phyloP scores from a whole-genome alignment of 64 coral and sea anemone genomes.

The Actinia equina region DNA sequence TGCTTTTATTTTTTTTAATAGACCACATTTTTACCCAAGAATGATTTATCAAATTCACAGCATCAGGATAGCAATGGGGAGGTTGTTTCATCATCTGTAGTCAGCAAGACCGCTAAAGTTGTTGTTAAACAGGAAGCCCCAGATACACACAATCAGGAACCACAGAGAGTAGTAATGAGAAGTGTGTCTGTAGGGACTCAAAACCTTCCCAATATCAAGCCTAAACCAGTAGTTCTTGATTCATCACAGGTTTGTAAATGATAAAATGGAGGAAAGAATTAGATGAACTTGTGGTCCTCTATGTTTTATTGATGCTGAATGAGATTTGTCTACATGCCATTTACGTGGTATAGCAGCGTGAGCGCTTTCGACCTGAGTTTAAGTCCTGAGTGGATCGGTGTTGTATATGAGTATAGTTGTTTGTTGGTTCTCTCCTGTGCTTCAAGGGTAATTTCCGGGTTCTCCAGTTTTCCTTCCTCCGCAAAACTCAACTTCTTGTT shows the following conservation, averaged over 20 bases:
- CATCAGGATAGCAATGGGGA: conserved; percentile 37
- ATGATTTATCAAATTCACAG: conserved; percentile 31
- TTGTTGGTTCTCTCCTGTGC: no score
- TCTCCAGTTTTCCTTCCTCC: no score
- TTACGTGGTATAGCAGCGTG: no score
- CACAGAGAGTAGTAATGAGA: conserved; percentile 24
- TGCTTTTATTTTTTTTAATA: neutral
- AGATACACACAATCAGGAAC: neutral
- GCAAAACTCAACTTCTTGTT: no score
- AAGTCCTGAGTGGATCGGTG: no score
- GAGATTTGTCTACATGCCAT: no score
- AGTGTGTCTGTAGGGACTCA: conserved; percentile 7
- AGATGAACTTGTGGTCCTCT: no score
- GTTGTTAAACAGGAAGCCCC: conserved; percentile 35
- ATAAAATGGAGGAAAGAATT: no score
- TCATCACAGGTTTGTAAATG: conserved; percentile 29
- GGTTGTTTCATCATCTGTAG: conserved; percentile 11
- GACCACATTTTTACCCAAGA: neutral
- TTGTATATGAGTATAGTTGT: no score
- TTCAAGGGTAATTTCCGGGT: no score
- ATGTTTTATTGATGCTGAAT: no score
- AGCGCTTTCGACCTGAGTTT: no score
- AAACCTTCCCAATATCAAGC: conserved; percentile 51
- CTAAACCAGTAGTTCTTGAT: conserved; percentile 46
- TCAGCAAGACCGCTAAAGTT: neutral